Base-by-base conservation (phyloP, 1,140 invertebrate species). In the Brachystomella parvula region DNA sequence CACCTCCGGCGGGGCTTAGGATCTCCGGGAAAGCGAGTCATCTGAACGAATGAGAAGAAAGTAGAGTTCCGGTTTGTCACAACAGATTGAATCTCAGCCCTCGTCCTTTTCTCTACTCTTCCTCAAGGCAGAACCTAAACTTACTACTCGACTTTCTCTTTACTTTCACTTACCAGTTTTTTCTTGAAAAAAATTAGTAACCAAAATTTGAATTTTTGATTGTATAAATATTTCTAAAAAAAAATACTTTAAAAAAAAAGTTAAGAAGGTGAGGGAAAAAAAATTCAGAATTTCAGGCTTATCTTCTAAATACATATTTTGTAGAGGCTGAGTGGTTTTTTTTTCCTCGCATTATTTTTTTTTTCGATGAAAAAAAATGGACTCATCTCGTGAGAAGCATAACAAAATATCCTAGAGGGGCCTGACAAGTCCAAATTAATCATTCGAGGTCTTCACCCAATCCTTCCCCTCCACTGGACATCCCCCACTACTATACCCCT, bases 1-100 rank as follows among this genome's bases (percentile, higher is more conserved):
- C 24, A 6, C 15, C 15, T 12, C 6, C 49, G 49, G 12, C 24
- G 49, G 24, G 49, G 15, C 21, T 53, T 53, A 12, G 21, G 9
- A 6, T 53, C 15, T 6, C 49, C 12, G 24, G 64, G 67, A 53
- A 71, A 67, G 65, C 61, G 71, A 69, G 71, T 72, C 71, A 64
- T 72, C 71, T 72, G 65, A 65, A 69, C 69, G 61, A 57, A 61
- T 61, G 58, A 32, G 66, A 65, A 67, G 71, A 69, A 72, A 72
- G 59, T 65, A 31, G 26, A 71, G 70, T 71, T 71, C 70, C 70
- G 66, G 70, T 56, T 31, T 62, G 44, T 67, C 66, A 65, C 63
- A 67, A 67, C 69, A 71, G 69, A 66, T 67, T 56, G 66, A 61
- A 69, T 69, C 59, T 26, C 30, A 66, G 47, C 61, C 39, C 28